phyloP scores from a whole-genome alignment of 2,888 invertebrate species.

The Drosophila anceps region DNA sequence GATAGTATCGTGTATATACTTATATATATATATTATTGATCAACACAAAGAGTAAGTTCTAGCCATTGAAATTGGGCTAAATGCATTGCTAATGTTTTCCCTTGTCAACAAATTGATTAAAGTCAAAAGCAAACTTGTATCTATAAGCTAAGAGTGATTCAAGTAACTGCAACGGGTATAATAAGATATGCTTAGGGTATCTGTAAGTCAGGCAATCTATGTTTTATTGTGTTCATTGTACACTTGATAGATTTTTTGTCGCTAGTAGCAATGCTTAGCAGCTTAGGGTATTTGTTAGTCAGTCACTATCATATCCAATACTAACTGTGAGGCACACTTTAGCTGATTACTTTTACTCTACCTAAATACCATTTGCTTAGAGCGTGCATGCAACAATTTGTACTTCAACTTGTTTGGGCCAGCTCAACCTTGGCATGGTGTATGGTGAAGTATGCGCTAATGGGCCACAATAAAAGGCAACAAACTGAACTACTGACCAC shows the following conservation, averaged over 20 bases:
- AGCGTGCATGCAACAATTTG: constrained; percentile 6
- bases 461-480: constrained; percentile 3
- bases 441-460: not conserved
- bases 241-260: too few relatives aligned
- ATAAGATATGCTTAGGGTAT: not conserved
- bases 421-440: constrained; percentile 35
- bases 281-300: not conserved
- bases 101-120: too few relatives aligned
- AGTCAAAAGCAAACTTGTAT: too few relatives aligned
- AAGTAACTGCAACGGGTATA: too few relatives aligned
- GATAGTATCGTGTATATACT: too few relatives aligned
- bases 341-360: not conserved
- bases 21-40: too few relatives aligned
- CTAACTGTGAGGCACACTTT: not conserved
- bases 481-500: constrained; percentile 9
- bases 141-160: too few relatives aligned
- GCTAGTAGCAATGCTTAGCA: too few relatives aligned
- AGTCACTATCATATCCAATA: not conserved
- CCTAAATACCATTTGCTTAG: not conserved
- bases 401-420: not conserved
- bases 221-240: too few relatives aligned
- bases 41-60: too few relatives aligned
- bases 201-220: not conserved
- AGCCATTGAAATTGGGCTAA: too few relatives aligned
- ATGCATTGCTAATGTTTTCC: too few relatives aligned